A percentile compares a stretch with the other conserved stretches of the same genome.
Conservation (phyloP, 2,888 invertebrate species). For the Neria commutata region DNA sequence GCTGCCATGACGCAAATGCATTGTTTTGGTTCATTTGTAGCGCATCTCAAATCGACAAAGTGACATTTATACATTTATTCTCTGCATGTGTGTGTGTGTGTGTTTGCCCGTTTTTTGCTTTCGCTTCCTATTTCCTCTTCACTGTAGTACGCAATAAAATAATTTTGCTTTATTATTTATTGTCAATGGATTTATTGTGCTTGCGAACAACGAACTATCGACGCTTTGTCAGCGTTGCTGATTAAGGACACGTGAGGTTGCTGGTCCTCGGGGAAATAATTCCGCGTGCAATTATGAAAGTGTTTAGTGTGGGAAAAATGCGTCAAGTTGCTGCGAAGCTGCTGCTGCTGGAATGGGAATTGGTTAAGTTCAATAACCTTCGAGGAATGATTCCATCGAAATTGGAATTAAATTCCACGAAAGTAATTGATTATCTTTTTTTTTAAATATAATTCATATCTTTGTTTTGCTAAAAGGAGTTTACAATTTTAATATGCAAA, state of each 20-base stretch:
- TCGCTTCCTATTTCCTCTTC: not conserved
- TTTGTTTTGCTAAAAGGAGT: too few species aligned
- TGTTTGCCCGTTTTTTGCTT: slow-evolving; percentile 10
- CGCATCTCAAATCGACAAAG: slow-evolving; percentile 48
- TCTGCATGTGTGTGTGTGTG: not conserved
- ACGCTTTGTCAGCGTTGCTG: slow-evolving; percentile 34
- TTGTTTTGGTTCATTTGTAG: slow-evolving; percentile 51
- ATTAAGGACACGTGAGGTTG: not conserved
- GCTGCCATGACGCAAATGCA: slow-evolving; percentile 17
- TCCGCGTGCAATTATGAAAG: slow-evolving; percentile 11
- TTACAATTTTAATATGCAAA: too few species aligned
- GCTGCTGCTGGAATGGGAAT: too few species aligned
- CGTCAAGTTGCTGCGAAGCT: too few species aligned
- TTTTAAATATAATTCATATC: too few species aligned
- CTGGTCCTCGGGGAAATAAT: not conserved
- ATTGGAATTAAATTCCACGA: too few species aligned
- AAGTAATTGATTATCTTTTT: too few species aligned
- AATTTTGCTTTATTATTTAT: slow-evolving; percentile 50
- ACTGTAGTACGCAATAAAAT: slow-evolving; percentile 41
- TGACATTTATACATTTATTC: slow-evolving; percentile 12
- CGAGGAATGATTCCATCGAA: too few species aligned
- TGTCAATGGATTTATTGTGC: slow-evolving; percentile 56
- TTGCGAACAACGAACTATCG: slow-evolving; percentile 9
- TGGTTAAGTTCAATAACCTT: too few species aligned
- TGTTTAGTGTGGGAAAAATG: slow-evolving; percentile 19